phyloP scores from a whole-genome alignment of 2,888 invertebrate species.

The Eilema griseolum region DNA sequence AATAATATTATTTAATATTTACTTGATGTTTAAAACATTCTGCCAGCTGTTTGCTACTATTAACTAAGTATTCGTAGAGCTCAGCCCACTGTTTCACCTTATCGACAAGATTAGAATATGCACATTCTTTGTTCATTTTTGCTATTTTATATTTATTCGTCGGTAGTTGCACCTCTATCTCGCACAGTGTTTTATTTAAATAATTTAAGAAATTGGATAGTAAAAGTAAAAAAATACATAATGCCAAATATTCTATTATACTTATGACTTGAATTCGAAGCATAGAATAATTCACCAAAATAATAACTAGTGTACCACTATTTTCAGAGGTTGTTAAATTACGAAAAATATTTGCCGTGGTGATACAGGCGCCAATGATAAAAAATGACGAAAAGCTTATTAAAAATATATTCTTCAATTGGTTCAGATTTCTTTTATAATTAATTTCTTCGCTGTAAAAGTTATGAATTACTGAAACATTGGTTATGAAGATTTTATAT shows the following conservation, averaged over 20 bases:
- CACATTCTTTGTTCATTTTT: background rate
- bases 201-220: background rate
- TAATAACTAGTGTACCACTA: background rate
- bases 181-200: slow-evolving; percentile 2
- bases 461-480: background rate
- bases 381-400: background rate
- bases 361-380: background rate
- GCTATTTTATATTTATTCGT: background rate
- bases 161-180: background rate
- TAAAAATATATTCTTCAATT: background rate
- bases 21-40: slow-evolving; percentile 12
- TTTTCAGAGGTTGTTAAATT: background rate
- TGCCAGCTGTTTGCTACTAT: slow-evolving; percentile 7
- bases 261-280: background rate
- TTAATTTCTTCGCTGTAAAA: background rate
- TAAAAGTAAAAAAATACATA: background rate
- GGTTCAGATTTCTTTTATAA: slow-evolving; percentile 2
- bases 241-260: background rate
- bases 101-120: background rate
- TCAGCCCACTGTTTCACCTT: slow-evolving; percentile 8
- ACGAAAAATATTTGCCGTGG: too few relatives aligned
- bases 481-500: background rate
- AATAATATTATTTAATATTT: background rate
- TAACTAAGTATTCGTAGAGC: background rate
- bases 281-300: background rate